These are phyloP conservation scores for Acrossocheilus fasciatus DNA, from an alignment of 2,797 vertebrate species.

Conservation along the genomic window DNA sequence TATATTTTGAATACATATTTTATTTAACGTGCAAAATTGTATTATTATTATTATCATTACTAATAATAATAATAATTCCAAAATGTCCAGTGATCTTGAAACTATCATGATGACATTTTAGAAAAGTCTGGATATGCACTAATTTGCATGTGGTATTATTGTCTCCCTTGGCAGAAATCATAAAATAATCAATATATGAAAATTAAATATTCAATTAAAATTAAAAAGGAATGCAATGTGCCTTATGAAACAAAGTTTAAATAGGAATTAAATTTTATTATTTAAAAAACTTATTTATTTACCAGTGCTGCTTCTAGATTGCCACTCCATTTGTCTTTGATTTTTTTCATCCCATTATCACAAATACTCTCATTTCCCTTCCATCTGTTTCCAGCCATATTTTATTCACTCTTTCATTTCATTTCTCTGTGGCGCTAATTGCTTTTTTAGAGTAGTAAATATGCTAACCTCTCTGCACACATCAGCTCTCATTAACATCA, in stretches of 20 bases:
- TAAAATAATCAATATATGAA: neutral
- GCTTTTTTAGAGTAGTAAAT: slow-evolving; percentile 35
- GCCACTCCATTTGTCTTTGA: slow-evolving; percentile 6
- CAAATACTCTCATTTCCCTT: slow-evolving; percentile 21
- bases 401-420: neutral
- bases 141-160: neutral
- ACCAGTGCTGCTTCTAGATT: neutral
- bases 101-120: neutral
- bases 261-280: neutral
- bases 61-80: neutral
- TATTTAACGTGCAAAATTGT: neutral
- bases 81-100: neutral
- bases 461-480: slow-evolving; percentile 29
- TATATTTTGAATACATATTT: neutral
- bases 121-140: neutral
- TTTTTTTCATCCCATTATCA: slow-evolving; percentile 31
- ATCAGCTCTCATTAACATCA: slow-evolving; percentile 31
- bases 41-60: no score
- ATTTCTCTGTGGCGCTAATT: slow-evolving; percentile 31
- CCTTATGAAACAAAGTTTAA: neutral
- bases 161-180: neutral
- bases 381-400: slow-evolving; percentile 1
- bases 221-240: neutral
- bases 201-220: neutral
- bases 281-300: neutral